Conservation (phyloP, 2,113 vertebrate species). For the Uropsilus gracilis region DNA sequence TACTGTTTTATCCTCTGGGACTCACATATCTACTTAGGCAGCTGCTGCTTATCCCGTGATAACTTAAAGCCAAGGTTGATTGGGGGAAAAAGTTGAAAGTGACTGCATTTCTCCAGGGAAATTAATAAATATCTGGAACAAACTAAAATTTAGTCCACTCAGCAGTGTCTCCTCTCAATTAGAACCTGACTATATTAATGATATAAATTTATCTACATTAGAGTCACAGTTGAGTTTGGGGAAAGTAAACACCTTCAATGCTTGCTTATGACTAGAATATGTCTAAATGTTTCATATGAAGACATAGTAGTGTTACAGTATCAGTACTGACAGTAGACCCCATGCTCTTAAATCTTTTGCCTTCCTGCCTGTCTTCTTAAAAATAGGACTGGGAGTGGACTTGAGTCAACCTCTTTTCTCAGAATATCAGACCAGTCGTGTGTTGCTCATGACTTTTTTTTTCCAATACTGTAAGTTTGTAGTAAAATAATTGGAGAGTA, state of each 20-base stretch:
- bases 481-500: background rate
- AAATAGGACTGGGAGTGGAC: background rate
- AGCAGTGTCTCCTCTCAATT: background rate
- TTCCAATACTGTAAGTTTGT: no score
- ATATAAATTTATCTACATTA: background rate
- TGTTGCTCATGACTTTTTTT: no score
- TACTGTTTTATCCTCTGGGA: background rate
- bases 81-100: background rate
- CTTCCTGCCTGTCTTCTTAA: background rate
- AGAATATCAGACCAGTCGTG: background rate
- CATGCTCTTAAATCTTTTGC: fast-evolving
- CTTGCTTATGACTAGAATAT: background rate
- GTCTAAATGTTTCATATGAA: background rate
- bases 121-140: background rate
- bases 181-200: background rate
- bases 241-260: background rate
- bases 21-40: background rate
- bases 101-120: background rate
- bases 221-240: background rate
- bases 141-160: background rate
- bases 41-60: background rate
- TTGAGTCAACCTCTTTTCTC: no score
- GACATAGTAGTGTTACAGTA: background rate
- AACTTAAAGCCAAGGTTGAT: background rate
- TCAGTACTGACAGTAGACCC: background rate